Evolutionary conservation across 1,140 invertebrate genomes (phyloP).

Genomic region (Arion vulgaris): DNA sequence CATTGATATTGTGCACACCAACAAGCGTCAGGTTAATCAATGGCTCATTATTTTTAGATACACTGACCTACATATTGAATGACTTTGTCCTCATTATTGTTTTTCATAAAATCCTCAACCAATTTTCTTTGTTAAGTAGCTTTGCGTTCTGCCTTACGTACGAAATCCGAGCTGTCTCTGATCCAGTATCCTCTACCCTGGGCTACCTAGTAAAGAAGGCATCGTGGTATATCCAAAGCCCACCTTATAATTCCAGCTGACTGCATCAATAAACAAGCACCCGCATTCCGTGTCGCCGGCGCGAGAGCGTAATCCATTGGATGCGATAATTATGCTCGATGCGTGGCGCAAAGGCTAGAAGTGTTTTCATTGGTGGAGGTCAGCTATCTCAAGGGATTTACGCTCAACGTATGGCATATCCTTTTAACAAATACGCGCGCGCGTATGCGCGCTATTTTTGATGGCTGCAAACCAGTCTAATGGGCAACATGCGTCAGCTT

Average conservation of each 20-base stretch:
- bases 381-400: neutral
- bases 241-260: slow-evolving; percentile 18
- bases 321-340: neutral
- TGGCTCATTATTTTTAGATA: neutral
- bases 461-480: neutral
- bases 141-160: too few relatives aligned
- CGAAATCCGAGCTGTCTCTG: too few relatives aligned
- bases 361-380: neutral
- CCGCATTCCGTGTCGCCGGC: neutral
- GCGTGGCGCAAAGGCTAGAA: neutral
- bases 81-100: neutral
- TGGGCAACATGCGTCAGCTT: neutral
- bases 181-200: too few relatives aligned
- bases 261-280: slow-evolving; percentile 21
- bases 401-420: neutral
- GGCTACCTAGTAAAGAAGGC: neutral
- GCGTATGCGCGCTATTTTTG: neutral
- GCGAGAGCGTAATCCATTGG: neutral
- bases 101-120: too few relatives aligned
- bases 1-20: neutral
- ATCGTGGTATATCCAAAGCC: neutral
- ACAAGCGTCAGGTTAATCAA: neutral
- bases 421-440: neutral
- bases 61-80: neutral
- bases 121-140: too few relatives aligned